Base-by-base conservation (phyloP, 2,888 invertebrate genomes). In the Agriotes lineatus region DNA sequence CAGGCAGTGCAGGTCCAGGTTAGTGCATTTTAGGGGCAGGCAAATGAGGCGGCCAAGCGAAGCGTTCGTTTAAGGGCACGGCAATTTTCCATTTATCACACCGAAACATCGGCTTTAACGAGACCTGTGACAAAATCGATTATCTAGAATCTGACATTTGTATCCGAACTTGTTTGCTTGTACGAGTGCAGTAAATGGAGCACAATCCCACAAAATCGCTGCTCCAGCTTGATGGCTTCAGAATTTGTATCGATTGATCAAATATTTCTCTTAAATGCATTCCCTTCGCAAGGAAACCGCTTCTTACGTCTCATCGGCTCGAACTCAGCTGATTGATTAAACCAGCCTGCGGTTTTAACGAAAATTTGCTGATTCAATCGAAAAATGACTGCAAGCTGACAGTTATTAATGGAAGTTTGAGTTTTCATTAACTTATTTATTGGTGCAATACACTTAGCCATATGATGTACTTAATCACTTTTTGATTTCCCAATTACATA, bases 91-190 rank as follows among this genome's bases (percentile, higher is more conserved):
- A 52, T 52, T 52, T 33, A 52, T 52, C 52, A 52, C 52, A 35
- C 52, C 3, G 35, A 35, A 18, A 30, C 52, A 52, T 52, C 52
- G 25, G 25, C 52, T 52, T 52, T 52, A 52, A 52, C 52, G 52
- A 52, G 52, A 18, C 6, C 14, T 52, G 52, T 52, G 52, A 52
- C 52, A 52, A 52, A 52, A 52, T 52, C 52, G 52, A 52, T 52
- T 52, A 52, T 22, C 33, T 22, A 18, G 25, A 33, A 30, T 33
- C 52, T 52, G 52, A 52, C 52, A 52, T 52, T 52, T 33, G 52
- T 33, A 52, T 52, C 52, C 52, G 35, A 52, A 52, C 33, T 33
- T 52, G 33, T 52, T 33, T 35, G 52, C 48, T 48, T 52, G 33
- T 33, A 52, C 30, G 16, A 52, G 33, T 33, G 52, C 52, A 52